These are phyloP conservation scores for Pilophorus perplexus DNA, from an alignment of 2,888 invertebrate species.

Conservation along the genomic window DNA sequence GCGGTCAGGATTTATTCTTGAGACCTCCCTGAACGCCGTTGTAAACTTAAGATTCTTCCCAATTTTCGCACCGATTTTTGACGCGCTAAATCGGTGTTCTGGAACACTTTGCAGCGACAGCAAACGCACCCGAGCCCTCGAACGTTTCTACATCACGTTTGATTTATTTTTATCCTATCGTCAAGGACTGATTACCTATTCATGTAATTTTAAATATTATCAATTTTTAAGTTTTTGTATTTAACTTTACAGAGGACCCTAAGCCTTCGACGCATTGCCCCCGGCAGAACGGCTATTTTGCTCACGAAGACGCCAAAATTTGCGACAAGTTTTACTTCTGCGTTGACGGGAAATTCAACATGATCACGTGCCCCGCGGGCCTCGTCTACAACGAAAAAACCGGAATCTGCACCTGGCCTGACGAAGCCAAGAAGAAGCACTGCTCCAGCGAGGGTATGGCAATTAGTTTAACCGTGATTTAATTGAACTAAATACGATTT, in stretches of 20 bases:
- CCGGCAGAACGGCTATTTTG: constrained; percentile 82
- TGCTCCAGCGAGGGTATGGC: constrained; percentile 75
- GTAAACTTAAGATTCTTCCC: no score
- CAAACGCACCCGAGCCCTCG: no score
- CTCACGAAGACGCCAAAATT: constrained; percentile 71
- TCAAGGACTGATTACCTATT: no score
- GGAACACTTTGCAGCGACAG: no score
- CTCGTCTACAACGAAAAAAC: constrained; percentile 84
- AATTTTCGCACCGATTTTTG: no score
- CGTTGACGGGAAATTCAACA: constrained; percentile 83
- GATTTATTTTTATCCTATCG: no score
- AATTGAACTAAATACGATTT: no score
- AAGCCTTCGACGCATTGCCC: constrained; percentile 71
- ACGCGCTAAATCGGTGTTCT: no score
- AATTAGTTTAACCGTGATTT: no score
- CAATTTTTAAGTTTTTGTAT: constrained; percentile 3
- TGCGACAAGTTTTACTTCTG: constrained; percentile 88
- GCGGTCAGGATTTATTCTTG: no score
- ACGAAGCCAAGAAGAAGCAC: constrained; percentile 83
- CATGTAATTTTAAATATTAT: not conserved
- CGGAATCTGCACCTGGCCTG: constrained; percentile 90
- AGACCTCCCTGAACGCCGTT: no score
- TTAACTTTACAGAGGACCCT: constrained; percentile 67
- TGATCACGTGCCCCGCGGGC: constrained; percentile 83
- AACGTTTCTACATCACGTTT: no score